Percentiles rank a stretch among this genome's conserved stretches.
Conservation (phyloP, 1,140 invertebrate species). For the Neodiprion fabricii region DNA sequence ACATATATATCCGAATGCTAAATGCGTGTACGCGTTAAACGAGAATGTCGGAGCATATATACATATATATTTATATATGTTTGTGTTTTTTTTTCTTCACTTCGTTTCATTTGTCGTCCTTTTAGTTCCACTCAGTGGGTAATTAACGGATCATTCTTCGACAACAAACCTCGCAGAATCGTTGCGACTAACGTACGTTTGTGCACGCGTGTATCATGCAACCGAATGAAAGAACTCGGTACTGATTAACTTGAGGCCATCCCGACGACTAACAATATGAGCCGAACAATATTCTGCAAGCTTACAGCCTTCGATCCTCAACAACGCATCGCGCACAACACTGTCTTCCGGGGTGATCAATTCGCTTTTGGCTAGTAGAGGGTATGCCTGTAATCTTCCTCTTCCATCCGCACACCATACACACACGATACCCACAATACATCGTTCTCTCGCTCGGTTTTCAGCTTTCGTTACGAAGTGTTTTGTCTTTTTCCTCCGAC, state of each 20-base stretch:
- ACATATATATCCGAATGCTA: conserved; percentile 23
- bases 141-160: not conserved
- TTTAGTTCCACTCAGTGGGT: not conserved
- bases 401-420: too few species aligned
- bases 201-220: too few species aligned
- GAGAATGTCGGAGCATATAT: too few species aligned
- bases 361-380: not conserved
- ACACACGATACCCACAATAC: too few species aligned
- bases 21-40: conserved; percentile 28
- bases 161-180: conserved; percentile 18
- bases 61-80: not conserved
- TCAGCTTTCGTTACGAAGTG: too few species aligned
- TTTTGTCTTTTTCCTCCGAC: not conserved
- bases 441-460: too few species aligned
- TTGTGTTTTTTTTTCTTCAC: conserved; percentile 16
- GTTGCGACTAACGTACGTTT: too few species aligned
- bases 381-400: too few species aligned
- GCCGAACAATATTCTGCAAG: not conserved
- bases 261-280: too few species aligned
- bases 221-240: not conserved
- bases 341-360: not conserved
- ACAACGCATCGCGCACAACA: not conserved
- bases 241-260: not conserved
- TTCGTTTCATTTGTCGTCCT: not conserved
- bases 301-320: not conserved